These are phyloP conservation scores for Ryuthela nishihirai DNA, from an alignment of 2,888 invertebrate species.

Conservation along the genomic window DNA sequence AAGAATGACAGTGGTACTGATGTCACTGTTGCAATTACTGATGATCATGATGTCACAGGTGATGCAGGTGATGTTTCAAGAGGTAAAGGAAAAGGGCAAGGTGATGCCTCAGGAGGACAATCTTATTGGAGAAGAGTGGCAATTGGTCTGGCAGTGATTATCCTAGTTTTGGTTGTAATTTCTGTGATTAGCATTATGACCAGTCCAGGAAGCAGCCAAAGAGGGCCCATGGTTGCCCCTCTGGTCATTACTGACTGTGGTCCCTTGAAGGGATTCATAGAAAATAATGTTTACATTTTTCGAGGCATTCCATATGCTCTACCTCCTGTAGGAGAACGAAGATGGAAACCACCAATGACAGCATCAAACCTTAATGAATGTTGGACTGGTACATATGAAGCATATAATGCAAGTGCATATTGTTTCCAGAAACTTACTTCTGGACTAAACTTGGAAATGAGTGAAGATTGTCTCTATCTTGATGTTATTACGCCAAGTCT, in stretches of 20 bases:
- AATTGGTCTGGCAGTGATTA: conserved; percentile 15
- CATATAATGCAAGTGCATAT: conserved; percentile 58
- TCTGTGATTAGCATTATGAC: conserved; percentile 15
- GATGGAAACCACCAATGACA: conserved; percentile 56
- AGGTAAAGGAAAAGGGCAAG: no score
- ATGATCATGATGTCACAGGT: conserved; percentile 4
- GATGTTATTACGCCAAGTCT: conserved; percentile 66
- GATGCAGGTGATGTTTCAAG: no score
- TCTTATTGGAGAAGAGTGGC: conserved; percentile 12
- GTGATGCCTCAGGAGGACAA: neutral
- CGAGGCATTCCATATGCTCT: conserved; percentile 67
- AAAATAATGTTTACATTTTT: conserved; percentile 59
- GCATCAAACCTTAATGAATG: conserved; percentile 40
- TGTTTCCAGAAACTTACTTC: conserved; percentile 58
- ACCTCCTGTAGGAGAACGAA: conserved; percentile 61
- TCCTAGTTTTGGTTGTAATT: conserved; percentile 19
- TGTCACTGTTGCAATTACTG: conserved; percentile 24
- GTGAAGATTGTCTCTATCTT: conserved; percentile 69
- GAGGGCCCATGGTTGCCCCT: conserved; percentile 16
- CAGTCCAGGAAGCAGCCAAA: conserved; percentile 1
- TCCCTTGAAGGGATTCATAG: conserved; percentile 37
- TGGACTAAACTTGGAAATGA: conserved; percentile 23
- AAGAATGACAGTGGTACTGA: conserved; percentile 30
- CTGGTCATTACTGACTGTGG: conserved; percentile 38
- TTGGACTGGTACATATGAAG: conserved; percentile 58